phyloP scores from a whole-genome alignment of 1,140 invertebrate genomes.

The Cydia pomonella region DNA sequence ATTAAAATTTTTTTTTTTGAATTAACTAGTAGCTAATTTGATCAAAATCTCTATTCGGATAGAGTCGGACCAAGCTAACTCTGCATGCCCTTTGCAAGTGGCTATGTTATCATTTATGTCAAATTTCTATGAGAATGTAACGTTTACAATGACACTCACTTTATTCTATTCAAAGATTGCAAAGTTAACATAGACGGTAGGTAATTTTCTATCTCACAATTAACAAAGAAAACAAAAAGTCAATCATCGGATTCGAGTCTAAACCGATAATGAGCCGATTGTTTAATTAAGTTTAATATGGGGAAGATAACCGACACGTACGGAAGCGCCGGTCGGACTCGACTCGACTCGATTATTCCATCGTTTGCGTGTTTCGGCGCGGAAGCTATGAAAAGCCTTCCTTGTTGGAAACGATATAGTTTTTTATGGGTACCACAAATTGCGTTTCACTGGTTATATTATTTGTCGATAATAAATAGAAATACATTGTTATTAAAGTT shows the following conservation, averaged over 20 bases:
- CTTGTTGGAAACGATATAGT: constrained; percentile 26
- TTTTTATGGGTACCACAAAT: constrained; percentile 20
- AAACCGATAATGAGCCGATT: constrained; percentile 48
- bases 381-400: constrained; percentile 27
- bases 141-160: too few species aligned
- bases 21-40: too few species aligned
- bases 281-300: constrained; percentile 48
- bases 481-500: background rate
- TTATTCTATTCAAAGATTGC: too few species aligned
- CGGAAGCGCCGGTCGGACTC: constrained; percentile 46
- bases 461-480: background rate
- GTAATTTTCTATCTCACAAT: too few species aligned
- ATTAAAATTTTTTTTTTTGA: too few species aligned
- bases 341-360: constrained; percentile 33
- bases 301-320: constrained; percentile 51
- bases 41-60: too few species aligned
- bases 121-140: too few species aligned
- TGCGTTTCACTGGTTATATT: background rate
- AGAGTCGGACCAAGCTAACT: too few species aligned
- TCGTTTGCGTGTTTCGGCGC: constrained; percentile 11
- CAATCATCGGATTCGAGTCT: background rate
- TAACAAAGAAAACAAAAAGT: background rate
- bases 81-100: too few species aligned
- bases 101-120: too few species aligned
- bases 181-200: too few species aligned